A percentile compares a stretch with the other conserved stretches of the same genome.
These are phyloP conservation scores for Uromys caudimaculatus DNA, from an alignment of 2,797 vertebrate species.

Conservation along the genomic window DNA sequence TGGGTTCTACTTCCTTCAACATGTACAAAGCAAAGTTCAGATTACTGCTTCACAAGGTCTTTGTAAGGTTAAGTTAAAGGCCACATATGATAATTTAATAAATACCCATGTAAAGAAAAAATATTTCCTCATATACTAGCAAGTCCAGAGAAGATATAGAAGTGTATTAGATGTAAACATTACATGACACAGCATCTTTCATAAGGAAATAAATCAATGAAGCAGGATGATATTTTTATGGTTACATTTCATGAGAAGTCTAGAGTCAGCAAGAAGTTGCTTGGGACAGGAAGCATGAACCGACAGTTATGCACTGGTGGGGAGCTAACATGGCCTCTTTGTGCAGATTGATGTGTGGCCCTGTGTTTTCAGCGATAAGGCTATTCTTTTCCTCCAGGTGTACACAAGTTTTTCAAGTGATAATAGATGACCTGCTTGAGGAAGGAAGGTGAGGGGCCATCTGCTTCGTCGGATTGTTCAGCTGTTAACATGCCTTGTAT, in stretches of 20 bases:
- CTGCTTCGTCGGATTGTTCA: neutral
- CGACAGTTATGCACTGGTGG: neutral
- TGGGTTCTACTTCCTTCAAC: constrained; percentile 20
- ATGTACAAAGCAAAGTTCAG: constrained; percentile 31
- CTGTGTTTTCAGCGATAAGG: neutral
- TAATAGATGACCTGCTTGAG: neutral
- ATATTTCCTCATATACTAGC: neutral
- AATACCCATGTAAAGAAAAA: neutral
- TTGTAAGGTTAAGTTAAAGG: constrained; percentile 44
- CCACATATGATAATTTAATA: constrained; percentile 8
- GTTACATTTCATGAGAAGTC: neutral
- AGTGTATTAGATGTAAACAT: neutral
- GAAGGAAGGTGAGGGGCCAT: neutral
- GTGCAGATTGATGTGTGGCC: neutral
- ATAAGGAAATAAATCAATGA: neutral
- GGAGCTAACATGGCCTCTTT: neutral
- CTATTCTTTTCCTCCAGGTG: neutral
- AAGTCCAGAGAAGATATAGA: neutral
- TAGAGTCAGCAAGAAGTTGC: neutral
- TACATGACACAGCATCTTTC: neutral
- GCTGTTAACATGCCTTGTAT: neutral
- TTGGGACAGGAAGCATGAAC: too few relatives aligned
- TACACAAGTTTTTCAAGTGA: neutral
- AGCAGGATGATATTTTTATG: neutral
- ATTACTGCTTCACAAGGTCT: neutral